Evolutionary conservation across 2,888 invertebrate genomes (phyloP).

Genomic region (Caenorhabditis uteleia): DNA sequence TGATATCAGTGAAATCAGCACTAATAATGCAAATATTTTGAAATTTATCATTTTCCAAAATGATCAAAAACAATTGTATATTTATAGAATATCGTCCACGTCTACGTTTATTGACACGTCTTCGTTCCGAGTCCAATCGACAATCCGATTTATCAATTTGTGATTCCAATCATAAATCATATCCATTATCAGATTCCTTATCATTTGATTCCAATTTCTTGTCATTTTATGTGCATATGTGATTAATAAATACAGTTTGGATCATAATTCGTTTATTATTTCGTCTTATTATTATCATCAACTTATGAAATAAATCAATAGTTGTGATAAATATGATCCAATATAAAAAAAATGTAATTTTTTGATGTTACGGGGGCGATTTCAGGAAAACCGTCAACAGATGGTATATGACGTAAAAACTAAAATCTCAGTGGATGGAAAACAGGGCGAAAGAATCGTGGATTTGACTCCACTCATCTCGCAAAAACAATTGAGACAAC

Average conservation of each 20-base stretch:
- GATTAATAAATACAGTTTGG: constrained; percentile 9
- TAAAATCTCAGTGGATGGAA: constrained; percentile 24
- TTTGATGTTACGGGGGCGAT: constrained; percentile 9
- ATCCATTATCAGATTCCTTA: constrained; percentile 14
- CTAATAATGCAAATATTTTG: not conserved
- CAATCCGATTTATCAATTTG: constrained; percentile 9
- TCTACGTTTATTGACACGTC: constrained; percentile 20
- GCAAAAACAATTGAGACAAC: too few relatives aligned
- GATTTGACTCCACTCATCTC: too few relatives aligned
- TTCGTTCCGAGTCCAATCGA: constrained; percentile 10
- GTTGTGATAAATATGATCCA: not conserved
- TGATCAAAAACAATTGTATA: not conserved
- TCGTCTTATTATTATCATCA: constrained; percentile 1
- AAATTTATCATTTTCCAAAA: not conserved
- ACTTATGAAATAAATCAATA: constrained; percentile 2
- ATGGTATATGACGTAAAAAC: constrained; percentile 18
- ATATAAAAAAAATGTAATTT: not conserved
- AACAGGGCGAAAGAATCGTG: too few relatives aligned
- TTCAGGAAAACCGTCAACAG: constrained; percentile 20
- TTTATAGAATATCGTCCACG: constrained; percentile 31
- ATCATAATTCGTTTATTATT: constrained; percentile 18
- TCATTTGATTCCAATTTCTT: constrained; percentile 4
- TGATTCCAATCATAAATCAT: not conserved
- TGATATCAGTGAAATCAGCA: too few relatives aligned
- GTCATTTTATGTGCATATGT: constrained; percentile 25